phyloP scores from a whole-genome alignment of 1,140 invertebrate species.

The Leptopilina clavipes region DNA sequence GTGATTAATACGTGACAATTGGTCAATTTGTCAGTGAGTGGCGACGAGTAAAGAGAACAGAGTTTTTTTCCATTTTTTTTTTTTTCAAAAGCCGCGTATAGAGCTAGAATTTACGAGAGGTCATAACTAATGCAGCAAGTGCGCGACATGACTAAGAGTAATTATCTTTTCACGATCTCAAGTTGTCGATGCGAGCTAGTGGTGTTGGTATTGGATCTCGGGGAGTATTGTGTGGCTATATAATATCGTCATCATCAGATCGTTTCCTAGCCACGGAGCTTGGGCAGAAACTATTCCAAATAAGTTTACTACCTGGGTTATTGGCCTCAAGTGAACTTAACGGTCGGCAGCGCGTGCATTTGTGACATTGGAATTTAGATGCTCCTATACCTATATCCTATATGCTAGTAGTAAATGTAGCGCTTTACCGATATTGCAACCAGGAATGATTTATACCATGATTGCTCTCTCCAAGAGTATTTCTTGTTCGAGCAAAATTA shows the following conservation, averaged over 20 bases:
- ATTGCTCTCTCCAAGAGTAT: neutral
- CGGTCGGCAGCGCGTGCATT: slow-evolving; percentile 64
- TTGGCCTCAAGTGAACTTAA: slow-evolving; percentile 69
- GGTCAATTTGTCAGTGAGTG: neutral
- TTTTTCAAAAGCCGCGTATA: neutral
- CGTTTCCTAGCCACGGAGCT: slow-evolving; percentile 49
- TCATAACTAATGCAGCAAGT: slow-evolving; percentile 30
- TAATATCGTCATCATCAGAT: slow-evolving; percentile 56
- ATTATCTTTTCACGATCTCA: slow-evolving; percentile 22
- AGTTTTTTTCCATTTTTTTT: neutral
- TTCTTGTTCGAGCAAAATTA: neutral
- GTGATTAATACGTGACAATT: slow-evolving; percentile 15
- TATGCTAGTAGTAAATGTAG: neutral
- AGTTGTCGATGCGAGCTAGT: neutral
- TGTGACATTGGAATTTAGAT: slow-evolving; percentile 62
- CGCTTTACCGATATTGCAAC: slow-evolving; percentile 22
- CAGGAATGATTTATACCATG: neutral
- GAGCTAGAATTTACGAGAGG: slow-evolving; percentile 26
- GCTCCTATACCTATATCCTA: slow-evolving; percentile 25
- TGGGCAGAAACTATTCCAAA: slow-evolving; percentile 64
- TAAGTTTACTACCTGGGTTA: slow-evolving; percentile 68
- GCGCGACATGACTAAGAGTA: slow-evolving; percentile 29
- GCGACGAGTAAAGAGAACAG: neutral
- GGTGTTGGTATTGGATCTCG: slow-evolving; percentile 42
- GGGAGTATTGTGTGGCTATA: slow-evolving; percentile 36